These are phyloP conservation scores for Entomobrya multifasciata DNA, from an alignment of 2,888 invertebrate species.

Conservation along the genomic window DNA sequence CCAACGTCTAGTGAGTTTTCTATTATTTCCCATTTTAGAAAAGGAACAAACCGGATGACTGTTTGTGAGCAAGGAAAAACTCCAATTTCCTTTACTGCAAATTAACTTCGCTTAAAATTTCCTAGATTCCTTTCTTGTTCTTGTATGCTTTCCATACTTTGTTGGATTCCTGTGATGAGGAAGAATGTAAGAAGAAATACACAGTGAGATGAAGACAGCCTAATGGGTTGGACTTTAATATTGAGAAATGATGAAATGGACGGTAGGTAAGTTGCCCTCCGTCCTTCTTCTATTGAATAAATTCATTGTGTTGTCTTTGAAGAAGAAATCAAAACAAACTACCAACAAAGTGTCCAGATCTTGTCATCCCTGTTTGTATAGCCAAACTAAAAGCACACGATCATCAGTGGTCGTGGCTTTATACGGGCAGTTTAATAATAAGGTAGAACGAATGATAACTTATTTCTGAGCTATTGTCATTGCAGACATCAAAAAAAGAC, in stretches of 20 bases:
- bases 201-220: slow-evolving; percentile 10
- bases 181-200: slow-evolving; percentile 45
- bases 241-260: slow-evolving; percentile 48
- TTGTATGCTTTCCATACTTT: not conserved
- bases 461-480: slow-evolving; percentile 23
- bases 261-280: slow-evolving; percentile 24
- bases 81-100: slow-evolving; percentile 72
- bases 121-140: slow-evolving; percentile 41
- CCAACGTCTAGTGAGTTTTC: slow-evolving; percentile 58
- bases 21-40: slow-evolving; percentile 66
- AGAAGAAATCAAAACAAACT: slow-evolving; percentile 64
- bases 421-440: slow-evolving; percentile 12
- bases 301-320: slow-evolving; percentile 19
- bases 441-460: slow-evolving; percentile 49
- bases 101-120: slow-evolving; percentile 71
- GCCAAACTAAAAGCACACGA: slow-evolving; percentile 2
- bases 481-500: not conserved
- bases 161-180: slow-evolving; percentile 6
- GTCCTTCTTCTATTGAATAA: slow-evolving; percentile 26
- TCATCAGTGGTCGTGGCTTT: not conserved
- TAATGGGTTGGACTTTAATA: slow-evolving; percentile 20
- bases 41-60: slow-evolving; percentile 67
- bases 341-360: not conserved
- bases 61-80: slow-evolving; percentile 66
- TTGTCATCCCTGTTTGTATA: not conserved